Evolutionary conservation across 2,888 invertebrate species (phyloP).

Genomic region (Amphiduros pacificus): DNA sequence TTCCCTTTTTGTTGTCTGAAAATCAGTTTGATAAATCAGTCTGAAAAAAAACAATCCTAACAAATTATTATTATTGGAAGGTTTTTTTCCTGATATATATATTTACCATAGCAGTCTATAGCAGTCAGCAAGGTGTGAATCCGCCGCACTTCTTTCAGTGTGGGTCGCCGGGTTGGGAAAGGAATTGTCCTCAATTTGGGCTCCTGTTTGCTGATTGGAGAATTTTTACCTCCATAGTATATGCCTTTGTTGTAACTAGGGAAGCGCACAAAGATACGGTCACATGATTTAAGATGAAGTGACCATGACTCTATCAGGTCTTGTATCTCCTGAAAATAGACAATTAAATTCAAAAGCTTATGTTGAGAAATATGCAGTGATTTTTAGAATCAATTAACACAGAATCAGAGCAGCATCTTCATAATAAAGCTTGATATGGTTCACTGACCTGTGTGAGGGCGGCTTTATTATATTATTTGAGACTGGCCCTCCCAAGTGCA

Average conservation of each 20-base stretch:
- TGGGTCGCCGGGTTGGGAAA: conserved; percentile 80
- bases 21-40: background rate
- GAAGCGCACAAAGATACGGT: conserved; percentile 76
- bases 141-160: conserved; percentile 77
- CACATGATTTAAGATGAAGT: conserved; percentile 68
- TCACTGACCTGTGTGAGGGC: conserved; percentile 71
- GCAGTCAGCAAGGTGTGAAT: conserved; percentile 69
- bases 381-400: too few species aligned
- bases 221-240: conserved; percentile 74
- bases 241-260: conserved; percentile 72
- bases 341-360: too few species aligned
- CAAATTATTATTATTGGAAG: background rate
- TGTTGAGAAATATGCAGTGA: too few species aligned
- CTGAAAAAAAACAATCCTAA: background rate
- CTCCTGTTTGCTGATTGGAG: conserved; percentile 64
- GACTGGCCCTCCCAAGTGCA: conserved; percentile 80
- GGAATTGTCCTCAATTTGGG: conserved; percentile 65
- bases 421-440: too few species aligned
- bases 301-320: conserved; percentile 73
- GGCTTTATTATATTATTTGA: conserved; percentile 79
- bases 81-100: too few species aligned
- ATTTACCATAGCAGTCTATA: conserved; percentile 26
- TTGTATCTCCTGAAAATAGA: conserved; percentile 70
- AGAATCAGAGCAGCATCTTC: too few species aligned
- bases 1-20: background rate